Conservation (phyloP, 2,797 vertebrate genomes). For the Leuciscus waleckii region DNA sequence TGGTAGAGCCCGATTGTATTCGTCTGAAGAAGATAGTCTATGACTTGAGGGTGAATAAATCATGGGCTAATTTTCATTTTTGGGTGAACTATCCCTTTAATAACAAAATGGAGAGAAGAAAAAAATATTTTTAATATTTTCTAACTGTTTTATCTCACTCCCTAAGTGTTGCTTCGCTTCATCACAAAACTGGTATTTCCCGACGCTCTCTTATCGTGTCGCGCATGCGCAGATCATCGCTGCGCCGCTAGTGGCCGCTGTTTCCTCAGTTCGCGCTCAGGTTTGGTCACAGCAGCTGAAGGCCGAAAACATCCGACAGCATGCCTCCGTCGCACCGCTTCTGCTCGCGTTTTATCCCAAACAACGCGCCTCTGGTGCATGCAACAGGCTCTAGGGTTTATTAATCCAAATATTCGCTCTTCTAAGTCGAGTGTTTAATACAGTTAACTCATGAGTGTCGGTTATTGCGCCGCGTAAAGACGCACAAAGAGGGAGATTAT, state of each 20-base stretch:
- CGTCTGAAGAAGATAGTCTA: too few relatives aligned
- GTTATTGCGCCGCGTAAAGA: background rate
- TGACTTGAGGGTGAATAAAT: too few relatives aligned
- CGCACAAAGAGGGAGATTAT: conserved; percentile 20
- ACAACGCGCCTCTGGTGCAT: background rate
- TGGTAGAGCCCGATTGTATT: too few relatives aligned
- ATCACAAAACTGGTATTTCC: background rate
- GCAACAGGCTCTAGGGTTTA: background rate
- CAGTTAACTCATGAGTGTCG: background rate
- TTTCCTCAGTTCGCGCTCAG: background rate
- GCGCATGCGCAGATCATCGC: conserved; percentile 8
- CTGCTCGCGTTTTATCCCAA: conserved; percentile 1
- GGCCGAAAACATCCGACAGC: conserved; percentile 27
- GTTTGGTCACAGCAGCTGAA: conserved; percentile 1
- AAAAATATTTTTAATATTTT: too few relatives aligned
- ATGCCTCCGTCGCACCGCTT: conserved; percentile 17
- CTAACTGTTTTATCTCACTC: background rate
- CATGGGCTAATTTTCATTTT: too few relatives aligned
- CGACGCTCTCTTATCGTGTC: background rate
- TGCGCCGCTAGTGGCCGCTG: conserved; percentile 13
- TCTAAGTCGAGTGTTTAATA: background rate
- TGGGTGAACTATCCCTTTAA: background rate
- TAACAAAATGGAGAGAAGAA: background rate
- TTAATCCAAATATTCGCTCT: background rate
- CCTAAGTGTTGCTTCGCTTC: background rate